Evolutionary conservation across 2,888 invertebrate genomes (phyloP), one percentile per base, ranked within the genome.

Genomic region (Diarsia rubi): DNA sequence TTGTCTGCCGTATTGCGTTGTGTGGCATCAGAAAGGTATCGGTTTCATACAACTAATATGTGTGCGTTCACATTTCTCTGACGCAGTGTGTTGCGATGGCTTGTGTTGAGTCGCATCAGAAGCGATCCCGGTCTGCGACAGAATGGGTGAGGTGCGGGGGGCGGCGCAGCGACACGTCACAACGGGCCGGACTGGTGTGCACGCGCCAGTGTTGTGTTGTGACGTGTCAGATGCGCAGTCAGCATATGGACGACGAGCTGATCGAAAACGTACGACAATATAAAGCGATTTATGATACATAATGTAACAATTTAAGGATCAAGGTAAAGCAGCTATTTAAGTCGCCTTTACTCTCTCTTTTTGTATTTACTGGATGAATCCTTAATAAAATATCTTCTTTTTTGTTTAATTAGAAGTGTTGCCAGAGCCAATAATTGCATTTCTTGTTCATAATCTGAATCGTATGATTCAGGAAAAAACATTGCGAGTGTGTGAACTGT

Each of bases 21-120:
- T 63, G 44, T 24, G 5, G 63, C 63, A 44, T 45, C 63, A 63
- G 63, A 63, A 63, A 12, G 63, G 63, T 63, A 63, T 63, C 44
- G 16, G 63, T 63, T 63, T 63, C 44, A 63, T 63, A 63, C 63
- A 63, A 6, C 45, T 63, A 42, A 62, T 62, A 62, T n/a, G 6
- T 37, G 0, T 4, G 62, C 62, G 62, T 42, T 37, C 62, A 62
- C 63, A 42, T 62, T 63, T 63, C 0, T 63, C 16, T 16, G 16
- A 63, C 16, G 44, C 63, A 0, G 2, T 45, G 44, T 63, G 63
- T 63, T 63, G 16, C 45, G 63, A 63, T 9, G 63, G 63, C 45
- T 45, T 45, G 2, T 63, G 63, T 3, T 63, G 45, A 45, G 44
- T 63, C 63, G 63, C 16, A 12, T 63, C 63, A 63, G 3, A 63